Base-by-base conservation (phyloP, 2,888 invertebrate genomes). In the Celastrina argiolus region DNA sequence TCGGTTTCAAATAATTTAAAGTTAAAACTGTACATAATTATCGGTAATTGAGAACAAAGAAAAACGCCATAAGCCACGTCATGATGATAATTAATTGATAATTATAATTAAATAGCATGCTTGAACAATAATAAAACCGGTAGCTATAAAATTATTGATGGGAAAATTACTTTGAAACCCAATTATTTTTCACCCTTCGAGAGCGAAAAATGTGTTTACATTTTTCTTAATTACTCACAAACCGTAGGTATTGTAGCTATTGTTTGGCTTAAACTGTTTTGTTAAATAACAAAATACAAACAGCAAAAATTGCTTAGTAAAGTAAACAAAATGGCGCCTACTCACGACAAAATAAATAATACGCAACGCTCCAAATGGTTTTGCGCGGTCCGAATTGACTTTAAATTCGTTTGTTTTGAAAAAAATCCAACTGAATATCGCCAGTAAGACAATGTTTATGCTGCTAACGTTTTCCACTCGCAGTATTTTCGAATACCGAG, bases 281-380 rank as follows among this genome's bases (percentile, higher is more conserved):
- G 22, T 51, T 51, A 18, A 51, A 51, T 51, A 51, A 51, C 22
- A 51, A 51, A 51, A 51, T 51, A 26, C 22, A 51, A 51, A 51
- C 51, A 51, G 12, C 51, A 51, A 51, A 51, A 51, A 51, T 51
- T 51, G 51, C 51, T 51, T 51, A 51, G 51, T 22, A 51, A 22
- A 51, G 51, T 51, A 22, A 22, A 51, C 51, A 51, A 51, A 51
- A 51, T 14, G 51, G 12, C 22, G 22, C 22, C 51, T 26, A 51
- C 51, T 51, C 51, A 51, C 26, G 22, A 51, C 12, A 12, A 5
- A 51, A 51, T 51, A 26, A 51, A 51, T 51, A 51, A 51, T 51
- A 22, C 51, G 22, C 22, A 51, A 51, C 10, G 22, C 18, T 12
- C 45, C 18, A 18, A n/a, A n/a, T n/a, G n/a, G n/a, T n/a, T 22